Evolutionary conservation across 2,888 invertebrate species (phyloP), one percentile per base, ranked within the genome.

Genomic region (Amphipyra berbera): DNA sequence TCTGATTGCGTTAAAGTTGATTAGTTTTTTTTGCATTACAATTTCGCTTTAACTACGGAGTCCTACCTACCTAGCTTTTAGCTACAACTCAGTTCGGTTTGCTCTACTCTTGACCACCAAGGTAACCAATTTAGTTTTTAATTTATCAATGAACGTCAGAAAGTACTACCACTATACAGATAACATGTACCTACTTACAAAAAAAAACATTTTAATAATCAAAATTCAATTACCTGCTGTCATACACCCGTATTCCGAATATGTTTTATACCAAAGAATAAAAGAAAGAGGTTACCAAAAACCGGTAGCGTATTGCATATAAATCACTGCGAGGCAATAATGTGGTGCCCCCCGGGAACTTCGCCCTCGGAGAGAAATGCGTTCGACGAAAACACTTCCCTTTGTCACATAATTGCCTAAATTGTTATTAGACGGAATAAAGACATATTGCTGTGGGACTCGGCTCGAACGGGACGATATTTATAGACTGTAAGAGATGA

Each of bases 351-450:
- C 88, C 88, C 48, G 87, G 92, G 91, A 89, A 83, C 73, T 68
- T 67, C 62, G 76, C 78, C 76, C 73, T 68, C 69, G 65, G 76
- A 84, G 88, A 90, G 88, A 87, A 90, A 91, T 88, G 90, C 85
- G 87, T 69, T 81, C 87, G 87, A 83, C 88, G 89, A 88, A 87
- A 91, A 92, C 92, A 91, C 91, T 91, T 94, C 92, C 94, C 90
- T 92, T 90, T 92, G 94, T 94, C 93, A 93, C 92, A 91, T 94
- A 94, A 94, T 94, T 92, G 92, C 90, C 90, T 86, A 92, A 95
- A 95, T 94, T 94, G 95, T 94, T 95, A 95, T 95, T 95, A 94
- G 92, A 89, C 89, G 88, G 90, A 94, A 94, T 94, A 94, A 92
- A 95, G 94, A 94, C 94, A 91, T 92, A 95, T 94, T 92, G 87